Conservation (phyloP, 2,113 vertebrate genomes). For the Vanacampus margaritifer region DNA sequence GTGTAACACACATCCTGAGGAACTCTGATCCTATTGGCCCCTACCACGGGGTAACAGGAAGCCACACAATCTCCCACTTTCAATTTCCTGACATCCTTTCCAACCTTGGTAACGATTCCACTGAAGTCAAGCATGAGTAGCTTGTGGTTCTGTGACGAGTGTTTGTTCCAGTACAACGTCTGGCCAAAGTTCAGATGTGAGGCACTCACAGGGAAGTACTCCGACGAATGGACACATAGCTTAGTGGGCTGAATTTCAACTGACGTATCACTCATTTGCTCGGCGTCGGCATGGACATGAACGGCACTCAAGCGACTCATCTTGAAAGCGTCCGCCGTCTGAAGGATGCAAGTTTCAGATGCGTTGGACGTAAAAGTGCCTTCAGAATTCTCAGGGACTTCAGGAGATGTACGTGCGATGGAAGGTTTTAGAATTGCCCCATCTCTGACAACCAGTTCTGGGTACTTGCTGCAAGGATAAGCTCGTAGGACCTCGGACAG, state of each 20-base stretch:
- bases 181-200: constrained; percentile 74
- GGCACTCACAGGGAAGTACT: constrained; percentile 80
- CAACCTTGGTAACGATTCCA: constrained; percentile 76
- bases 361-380: constrained; percentile 12
- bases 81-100: constrained; percentile 72
- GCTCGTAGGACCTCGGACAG: constrained; percentile 71
- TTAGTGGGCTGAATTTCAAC: constrained; percentile 73
- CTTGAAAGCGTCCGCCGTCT: constrained; percentile 71
- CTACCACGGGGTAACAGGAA: constrained; percentile 77
- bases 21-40: constrained; percentile 68
- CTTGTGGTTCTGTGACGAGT: constrained; percentile 69
- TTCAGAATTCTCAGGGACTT: constrained; percentile 24
- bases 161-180: constrained; percentile 79
- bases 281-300: constrained; percentile 5
- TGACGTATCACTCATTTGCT: constrained; percentile 39
- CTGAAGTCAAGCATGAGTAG: constrained; percentile 80
- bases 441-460: constrained; percentile 76
- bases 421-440: constrained; percentile 64
- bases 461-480: constrained; percentile 62
- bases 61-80: constrained; percentile 80
- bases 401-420: constrained; percentile 63
- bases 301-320: constrained; percentile 69
- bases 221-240: constrained; percentile 81
- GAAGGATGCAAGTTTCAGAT: constrained; percentile 62
- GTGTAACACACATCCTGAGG: constrained; percentile 76